phyloP scores from a whole-genome alignment of 2,797 vertebrate genomes.

The Trematomus bernacchii region DNA sequence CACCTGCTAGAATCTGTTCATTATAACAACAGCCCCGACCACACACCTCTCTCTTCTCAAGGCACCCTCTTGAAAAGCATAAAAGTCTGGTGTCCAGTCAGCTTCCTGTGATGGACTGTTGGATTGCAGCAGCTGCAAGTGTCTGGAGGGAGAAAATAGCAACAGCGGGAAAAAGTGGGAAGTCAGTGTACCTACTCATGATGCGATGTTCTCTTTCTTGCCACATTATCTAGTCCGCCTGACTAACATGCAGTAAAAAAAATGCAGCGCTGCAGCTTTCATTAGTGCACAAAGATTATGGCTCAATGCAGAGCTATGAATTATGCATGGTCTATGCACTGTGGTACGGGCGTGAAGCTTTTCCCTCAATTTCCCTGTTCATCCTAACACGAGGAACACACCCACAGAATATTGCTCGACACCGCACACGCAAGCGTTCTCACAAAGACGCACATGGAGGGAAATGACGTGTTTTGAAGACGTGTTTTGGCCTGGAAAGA shows the following conservation, averaged over 20 bases:
- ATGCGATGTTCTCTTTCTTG: constrained; percentile 61
- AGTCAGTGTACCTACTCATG: constrained; percentile 64
- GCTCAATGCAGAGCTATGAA: constrained; percentile 78
- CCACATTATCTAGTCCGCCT: constrained; percentile 68
- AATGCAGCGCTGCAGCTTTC: constrained; percentile 74
- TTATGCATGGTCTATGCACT: constrained; percentile 77
- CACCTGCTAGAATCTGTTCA: constrained; percentile 40
- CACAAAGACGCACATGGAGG: constrained; percentile 10
- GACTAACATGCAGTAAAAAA: constrained; percentile 63
- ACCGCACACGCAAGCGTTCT: constrained; percentile 26
- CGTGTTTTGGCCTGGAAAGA: constrained; percentile 15
- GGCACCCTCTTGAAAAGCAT: constrained; percentile 31
- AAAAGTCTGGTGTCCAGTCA: constrained; percentile 33
- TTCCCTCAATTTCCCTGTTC: constrained; percentile 49
- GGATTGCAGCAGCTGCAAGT: constrained; percentile 58
- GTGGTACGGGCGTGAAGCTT: constrained; percentile 4
- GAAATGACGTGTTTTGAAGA: constrained; percentile 5
- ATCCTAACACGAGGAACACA: constrained; percentile 58
- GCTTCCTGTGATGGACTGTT: constrained; percentile 59
- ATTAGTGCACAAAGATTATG: constrained; percentile 81
- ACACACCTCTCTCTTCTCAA: constrained; percentile 16
- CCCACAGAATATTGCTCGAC: constrained; percentile 49
- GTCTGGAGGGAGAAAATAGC: constrained; percentile 49
- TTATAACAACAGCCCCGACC: constrained; percentile 41
- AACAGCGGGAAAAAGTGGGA: constrained; percentile 36